Base-by-base conservation (phyloP, 2,888 invertebrate genomes). In the Leptinotarsa peninsularis region DNA sequence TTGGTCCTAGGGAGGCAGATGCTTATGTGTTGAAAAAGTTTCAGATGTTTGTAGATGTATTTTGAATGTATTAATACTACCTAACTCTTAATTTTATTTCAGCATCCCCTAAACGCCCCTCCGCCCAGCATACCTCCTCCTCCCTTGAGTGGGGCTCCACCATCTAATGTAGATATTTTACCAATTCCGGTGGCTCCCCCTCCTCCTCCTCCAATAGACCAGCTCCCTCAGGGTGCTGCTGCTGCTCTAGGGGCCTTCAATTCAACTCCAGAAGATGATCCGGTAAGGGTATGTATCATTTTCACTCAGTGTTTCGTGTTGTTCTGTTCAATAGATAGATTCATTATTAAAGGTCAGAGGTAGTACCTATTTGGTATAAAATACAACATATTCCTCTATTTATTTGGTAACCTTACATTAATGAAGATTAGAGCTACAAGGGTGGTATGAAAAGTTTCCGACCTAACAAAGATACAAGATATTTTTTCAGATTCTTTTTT, bases 101-200 rank as follows among this genome's bases (percentile, higher is more conserved):
- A 89, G 89, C 79, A 88, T 88, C 71, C 88, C 89, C 68, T 89
- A 89, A 66, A 66, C 49, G 66, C 66, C 70, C 75, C 75, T 49
- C 67, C 72, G 54, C 50, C 76, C 15, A 56, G 58, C 33, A 63
- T 74, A 69, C 90, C 90, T 23, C 82, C 82, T 13, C 85, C 87
- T 23, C 85, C 87, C 27, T 78, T 78, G 78, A 80, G 84, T n/a
- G 49, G 58, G 52, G 77, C 77, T 60, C 73, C 77, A 63, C 82
- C 82, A 33, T 17, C 67, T 33, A 68, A 60, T 70, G 66, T 75
- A 27, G 75, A 75, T 56, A 60, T 72, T n/a, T 43, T 75, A 27
- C 66, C 56, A 10, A 72, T 68, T 49, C 72, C 71, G 33, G 60
- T 79, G 71, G 75, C 83, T 81, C 69, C 83, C 81, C 86, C 83